These are phyloP conservation scores for Hafferia zeledoni DNA, from an alignment of 2,797 vertebrate species.

Conservation along the genomic window DNA sequence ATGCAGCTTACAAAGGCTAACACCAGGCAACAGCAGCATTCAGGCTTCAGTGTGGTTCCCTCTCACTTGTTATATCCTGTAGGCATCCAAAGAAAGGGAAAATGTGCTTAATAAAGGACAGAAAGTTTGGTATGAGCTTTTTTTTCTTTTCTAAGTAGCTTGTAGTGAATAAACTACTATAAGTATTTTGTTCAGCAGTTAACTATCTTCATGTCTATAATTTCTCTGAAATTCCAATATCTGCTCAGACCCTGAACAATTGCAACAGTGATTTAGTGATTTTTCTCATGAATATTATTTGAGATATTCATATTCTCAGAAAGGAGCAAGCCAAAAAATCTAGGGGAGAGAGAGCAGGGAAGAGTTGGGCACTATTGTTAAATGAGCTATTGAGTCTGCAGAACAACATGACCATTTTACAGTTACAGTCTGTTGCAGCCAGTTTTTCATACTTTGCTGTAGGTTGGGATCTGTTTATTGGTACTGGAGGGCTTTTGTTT, in stretches of 20 bases:
- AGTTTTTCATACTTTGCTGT: background rate
- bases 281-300: background rate
- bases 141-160: background rate
- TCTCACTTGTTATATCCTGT: background rate
- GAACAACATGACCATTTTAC: background rate
- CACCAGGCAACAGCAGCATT: background rate
- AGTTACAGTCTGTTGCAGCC: background rate
- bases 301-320: background rate
- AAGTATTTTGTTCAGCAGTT: background rate
- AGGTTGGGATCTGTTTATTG: background rate
- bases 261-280: background rate
- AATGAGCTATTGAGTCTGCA: background rate
- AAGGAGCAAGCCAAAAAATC: background rate
- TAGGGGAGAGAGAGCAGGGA: background rate
- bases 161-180: background rate
- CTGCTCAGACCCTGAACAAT: background rate
- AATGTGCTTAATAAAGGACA: background rate
- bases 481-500: background rate
- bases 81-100: background rate
- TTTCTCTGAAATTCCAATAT: background rate
- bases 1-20: background rate
- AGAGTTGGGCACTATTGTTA: background rate
- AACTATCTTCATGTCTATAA: accelerated
- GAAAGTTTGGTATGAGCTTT: background rate
- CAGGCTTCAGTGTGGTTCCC: background rate